These are phyloP conservation scores for Dysidea cf. avara DNA, from an alignment of 37 sponge, comb jelly and placozoan species.

Conservation along the genomic window DNA sequence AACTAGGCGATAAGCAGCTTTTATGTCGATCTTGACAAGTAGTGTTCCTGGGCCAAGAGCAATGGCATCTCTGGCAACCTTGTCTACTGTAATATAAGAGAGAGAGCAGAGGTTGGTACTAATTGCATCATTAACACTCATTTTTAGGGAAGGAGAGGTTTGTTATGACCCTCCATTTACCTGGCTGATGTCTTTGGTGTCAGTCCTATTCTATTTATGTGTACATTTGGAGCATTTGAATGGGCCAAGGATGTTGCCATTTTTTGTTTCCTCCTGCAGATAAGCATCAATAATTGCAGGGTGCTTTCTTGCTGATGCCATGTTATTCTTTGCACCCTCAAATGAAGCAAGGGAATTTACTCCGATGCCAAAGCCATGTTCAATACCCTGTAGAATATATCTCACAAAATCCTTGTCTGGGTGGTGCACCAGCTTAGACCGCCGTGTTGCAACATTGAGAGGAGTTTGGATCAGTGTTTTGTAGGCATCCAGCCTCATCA, in stretches of 20 bases:
- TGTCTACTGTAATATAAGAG: slow-evolving; percentile 23
- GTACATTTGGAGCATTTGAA: slow-evolving; percentile 13
- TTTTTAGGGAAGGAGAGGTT: slow-evolving; percentile 29
- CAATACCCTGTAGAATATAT: not conserved
- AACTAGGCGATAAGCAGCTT: slow-evolving; percentile 34
- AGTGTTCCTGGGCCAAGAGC: slow-evolving; percentile 23
- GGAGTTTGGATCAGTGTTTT: not conserved
- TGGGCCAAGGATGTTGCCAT: slow-evolving; percentile 23
- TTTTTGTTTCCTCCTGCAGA: not conserved
- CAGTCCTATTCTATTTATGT: slow-evolving; percentile 27
- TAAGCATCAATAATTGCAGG: slow-evolving; percentile 3
- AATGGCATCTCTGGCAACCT: slow-evolving; percentile 2
- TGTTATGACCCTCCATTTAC: slow-evolving; percentile 33
- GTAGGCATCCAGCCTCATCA: not conserved
- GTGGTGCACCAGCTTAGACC: not conserved
- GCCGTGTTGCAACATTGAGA: slow-evolving; percentile 13
- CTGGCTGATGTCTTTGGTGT: slow-evolving; percentile 35
- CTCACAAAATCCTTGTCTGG: slow-evolving; percentile 12
- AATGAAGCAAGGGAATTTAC: not conserved
- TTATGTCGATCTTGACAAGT: slow-evolving; percentile 40
- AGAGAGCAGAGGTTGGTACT: slow-evolving; percentile 18
- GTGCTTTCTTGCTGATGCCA: not conserved
- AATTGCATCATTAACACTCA: slow-evolving; percentile 50
- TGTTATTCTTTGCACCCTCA: slow-evolving; percentile 8
- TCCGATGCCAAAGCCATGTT: slow-evolving; percentile 39